Evolutionary conservation across 1,140 invertebrate species (phyloP).

Genomic region (Cotesia typhae): DNA sequence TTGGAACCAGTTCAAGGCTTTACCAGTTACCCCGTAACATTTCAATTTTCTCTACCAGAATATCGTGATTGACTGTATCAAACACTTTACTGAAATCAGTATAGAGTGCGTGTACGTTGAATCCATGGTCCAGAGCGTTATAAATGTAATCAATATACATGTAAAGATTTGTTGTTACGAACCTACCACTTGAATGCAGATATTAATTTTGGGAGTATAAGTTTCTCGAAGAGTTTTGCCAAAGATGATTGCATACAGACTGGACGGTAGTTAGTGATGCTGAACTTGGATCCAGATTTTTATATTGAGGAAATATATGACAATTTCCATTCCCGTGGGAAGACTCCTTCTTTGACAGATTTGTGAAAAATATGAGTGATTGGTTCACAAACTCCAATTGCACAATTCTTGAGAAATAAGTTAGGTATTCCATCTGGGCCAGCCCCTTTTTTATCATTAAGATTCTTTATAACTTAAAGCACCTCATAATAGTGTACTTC

Average conservation of each 20-base stretch:
- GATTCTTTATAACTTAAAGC: not conserved
- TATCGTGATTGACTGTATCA: no score
- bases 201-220: no score
- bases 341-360: not conserved
- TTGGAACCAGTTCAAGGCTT: slow-evolving; percentile 35
- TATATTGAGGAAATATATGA: not conserved
- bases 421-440: slow-evolving; percentile 5
- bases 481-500: no score
- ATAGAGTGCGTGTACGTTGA: no score
- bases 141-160: no score
- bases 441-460: not conserved
- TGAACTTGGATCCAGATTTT: not conserved
- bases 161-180: no score
- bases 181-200: no score
- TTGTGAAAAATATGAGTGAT: not conserved
- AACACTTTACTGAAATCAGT: no score
- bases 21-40: slow-evolving; percentile 23
- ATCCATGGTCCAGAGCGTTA: no score
- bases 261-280: not conserved
- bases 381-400: not conserved
- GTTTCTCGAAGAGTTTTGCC: no score
- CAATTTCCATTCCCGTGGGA: not conserved
- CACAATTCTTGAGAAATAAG: not conserved
- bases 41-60: no score
- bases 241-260: no score